Conservation (phyloP, 2,113 vertebrate genomes). For the Brachyistius frenatus region DNA sequence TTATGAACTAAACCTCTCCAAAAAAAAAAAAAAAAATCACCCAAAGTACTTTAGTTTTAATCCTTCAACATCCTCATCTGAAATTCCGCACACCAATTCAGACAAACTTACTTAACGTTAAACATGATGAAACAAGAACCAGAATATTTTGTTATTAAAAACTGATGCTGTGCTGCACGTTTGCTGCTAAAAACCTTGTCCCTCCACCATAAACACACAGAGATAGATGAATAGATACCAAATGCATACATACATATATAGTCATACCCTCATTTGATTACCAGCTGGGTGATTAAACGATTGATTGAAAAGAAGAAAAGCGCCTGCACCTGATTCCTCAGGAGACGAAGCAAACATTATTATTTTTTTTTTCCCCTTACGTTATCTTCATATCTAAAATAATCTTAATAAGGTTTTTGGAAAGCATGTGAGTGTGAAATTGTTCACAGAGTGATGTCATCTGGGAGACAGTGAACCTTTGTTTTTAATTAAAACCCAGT, state of each 20-base stretch:
- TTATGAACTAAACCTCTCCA: slow-evolving; percentile 3
- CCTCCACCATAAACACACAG: background rate
- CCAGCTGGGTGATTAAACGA: background rate
- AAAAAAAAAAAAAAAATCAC: background rate
- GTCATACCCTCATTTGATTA: background rate
- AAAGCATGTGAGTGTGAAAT: slow-evolving; percentile 71
- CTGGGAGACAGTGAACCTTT: slow-evolving; percentile 66
- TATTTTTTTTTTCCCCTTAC: background rate
- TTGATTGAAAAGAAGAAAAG: slow-evolving; percentile 21
- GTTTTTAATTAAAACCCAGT: slow-evolving; percentile 76
- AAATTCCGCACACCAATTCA: too few species aligned
- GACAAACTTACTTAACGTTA: too few species aligned
- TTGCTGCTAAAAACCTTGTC: background rate
- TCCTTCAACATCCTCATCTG: too few species aligned
- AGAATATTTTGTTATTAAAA: too few species aligned
- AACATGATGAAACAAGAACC: too few species aligned
- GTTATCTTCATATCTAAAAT: slow-evolving; percentile 56
- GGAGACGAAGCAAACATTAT: slow-evolving; percentile 27
- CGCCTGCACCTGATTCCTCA: slow-evolving; percentile 9
- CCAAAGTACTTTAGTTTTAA: background rate
- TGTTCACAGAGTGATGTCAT: slow-evolving; percentile 66
- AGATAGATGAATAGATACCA: background rate
- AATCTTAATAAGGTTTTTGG: slow-evolving; percentile 62
- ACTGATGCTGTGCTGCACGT: background rate
- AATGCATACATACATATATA: background rate